Percentiles rank a stretch among this genome's conserved stretches.
These are phyloP conservation scores for Rugalucina vietnamica DNA, from an alignment of 2,888 invertebrate genomes.

Conservation along the genomic window DNA sequence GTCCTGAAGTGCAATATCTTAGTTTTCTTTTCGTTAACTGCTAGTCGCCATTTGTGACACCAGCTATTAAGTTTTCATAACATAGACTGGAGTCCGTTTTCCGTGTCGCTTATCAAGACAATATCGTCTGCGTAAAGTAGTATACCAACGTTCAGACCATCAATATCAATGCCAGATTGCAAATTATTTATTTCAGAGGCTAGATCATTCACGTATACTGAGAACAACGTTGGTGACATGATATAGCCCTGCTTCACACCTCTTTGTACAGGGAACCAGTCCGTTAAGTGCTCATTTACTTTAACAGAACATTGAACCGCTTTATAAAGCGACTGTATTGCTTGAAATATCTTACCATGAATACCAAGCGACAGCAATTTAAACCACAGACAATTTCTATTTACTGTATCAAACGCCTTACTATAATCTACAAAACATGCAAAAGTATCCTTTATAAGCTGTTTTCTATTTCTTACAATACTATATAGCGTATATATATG, in stretches of 20 bases:
- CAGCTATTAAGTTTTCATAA: neutral
- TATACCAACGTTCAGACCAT: neutral
- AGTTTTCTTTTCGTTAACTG: neutral
- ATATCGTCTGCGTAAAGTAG: slow-evolving; percentile 38
- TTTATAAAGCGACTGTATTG: slow-evolving; percentile 29
- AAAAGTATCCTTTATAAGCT: slow-evolving; percentile 15
- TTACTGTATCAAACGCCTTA: slow-evolving; percentile 42
- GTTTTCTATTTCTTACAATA: slow-evolving; percentile 22
- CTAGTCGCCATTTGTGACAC: slow-evolving; percentile 18
- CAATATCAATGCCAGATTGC: slow-evolving; percentile 9
- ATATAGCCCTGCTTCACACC: slow-evolving; percentile 41
- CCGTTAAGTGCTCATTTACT: slow-evolving; percentile 7
- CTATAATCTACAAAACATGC: slow-evolving; percentile 19
- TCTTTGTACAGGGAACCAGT: neutral
- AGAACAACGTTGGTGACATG: slow-evolving; percentile 28
- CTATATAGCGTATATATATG: slow-evolving; percentile 27
- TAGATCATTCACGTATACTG: slow-evolving; percentile 38
- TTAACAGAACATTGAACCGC: neutral
- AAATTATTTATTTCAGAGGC: slow-evolving; percentile 10
- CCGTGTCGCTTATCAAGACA: neutral
- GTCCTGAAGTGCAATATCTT: neutral
- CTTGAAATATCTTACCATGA: slow-evolving; percentile 31
- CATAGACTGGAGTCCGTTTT: neutral
- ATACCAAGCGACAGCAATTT: slow-evolving; percentile 13
- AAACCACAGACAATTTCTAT: slow-evolving; percentile 25